Conservation (phyloP, 2,888 invertebrate genomes). For the Ennomos quercinarius region DNA sequence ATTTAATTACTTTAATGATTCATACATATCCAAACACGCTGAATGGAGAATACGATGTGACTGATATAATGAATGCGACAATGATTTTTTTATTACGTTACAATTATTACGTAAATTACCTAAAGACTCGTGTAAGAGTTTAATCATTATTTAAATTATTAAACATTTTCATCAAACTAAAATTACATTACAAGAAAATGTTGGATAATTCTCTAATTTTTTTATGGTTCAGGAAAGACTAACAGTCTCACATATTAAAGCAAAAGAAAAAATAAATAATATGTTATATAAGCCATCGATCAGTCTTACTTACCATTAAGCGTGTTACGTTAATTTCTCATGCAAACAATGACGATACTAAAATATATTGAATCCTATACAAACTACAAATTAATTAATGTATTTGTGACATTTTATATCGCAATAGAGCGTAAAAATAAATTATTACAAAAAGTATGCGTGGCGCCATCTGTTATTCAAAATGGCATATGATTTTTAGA, state of each 20-base stretch:
- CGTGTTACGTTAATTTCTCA: constrained; percentile 52
- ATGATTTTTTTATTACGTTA: constrained; percentile 51
- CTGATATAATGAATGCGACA: constrained; percentile 70
- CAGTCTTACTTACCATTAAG: constrained; percentile 69
- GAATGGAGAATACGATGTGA: constrained; percentile 75
- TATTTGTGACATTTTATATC: neutral
- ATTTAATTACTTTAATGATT: constrained; percentile 61
- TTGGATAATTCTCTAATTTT: no score
- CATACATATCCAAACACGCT: constrained; percentile 76
- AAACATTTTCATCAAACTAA: constrained; percentile 47
- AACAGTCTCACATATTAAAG: neutral
- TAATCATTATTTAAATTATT: constrained; percentile 79
- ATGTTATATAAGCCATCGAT: constrained; percentile 47
- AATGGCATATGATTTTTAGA: neutral
- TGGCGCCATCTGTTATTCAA: constrained; percentile 16
- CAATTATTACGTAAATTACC: constrained; percentile 59
- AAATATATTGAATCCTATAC: neutral
- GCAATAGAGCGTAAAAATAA: neutral
- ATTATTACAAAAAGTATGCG: neutral
- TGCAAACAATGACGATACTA: constrained; percentile 45
- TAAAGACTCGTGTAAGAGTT: constrained; percentile 42
- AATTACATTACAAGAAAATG: no score
- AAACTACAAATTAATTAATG: neutral
- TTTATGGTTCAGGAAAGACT: no score
- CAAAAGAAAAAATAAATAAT: neutral